Evolutionary conservation across 2,888 invertebrate species (phyloP).

Genomic region (Sussaba pulchella): DNA sequence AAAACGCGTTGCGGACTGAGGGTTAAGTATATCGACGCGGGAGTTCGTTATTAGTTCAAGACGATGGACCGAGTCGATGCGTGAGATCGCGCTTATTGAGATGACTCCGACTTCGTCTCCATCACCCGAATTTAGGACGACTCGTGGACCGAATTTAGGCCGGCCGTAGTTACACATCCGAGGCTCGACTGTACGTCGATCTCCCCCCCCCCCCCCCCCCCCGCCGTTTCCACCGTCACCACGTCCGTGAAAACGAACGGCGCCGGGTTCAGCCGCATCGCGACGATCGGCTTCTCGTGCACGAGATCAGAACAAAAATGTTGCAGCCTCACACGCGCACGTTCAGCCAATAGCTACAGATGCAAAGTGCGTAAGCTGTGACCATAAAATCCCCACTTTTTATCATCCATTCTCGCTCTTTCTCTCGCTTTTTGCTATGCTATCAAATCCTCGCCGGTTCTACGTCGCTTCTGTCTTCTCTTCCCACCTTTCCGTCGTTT

Average conservation of each 20-base stretch:
- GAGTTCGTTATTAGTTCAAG: no score
- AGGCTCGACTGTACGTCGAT: no score
- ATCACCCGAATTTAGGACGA: no score
- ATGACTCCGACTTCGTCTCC: no score
- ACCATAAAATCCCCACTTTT: slow-evolving; percentile 24
- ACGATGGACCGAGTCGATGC: no score
- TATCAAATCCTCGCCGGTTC: no score
- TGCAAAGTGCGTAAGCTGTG: slow-evolving; percentile 44
- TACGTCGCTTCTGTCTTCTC: background rate
- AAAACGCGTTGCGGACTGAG: no score
- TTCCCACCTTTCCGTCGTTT: background rate
- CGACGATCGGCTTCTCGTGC: background rate
- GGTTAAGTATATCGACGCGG: no score
- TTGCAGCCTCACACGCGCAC: slow-evolving; percentile 38
- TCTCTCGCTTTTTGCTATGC: no score
- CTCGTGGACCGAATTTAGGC: no score
- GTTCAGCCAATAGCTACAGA: slow-evolving; percentile 27
- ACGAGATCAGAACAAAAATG: slow-evolving; percentile 53
- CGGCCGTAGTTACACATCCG: no score
- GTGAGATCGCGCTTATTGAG: no score
- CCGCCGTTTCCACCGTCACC: background rate
- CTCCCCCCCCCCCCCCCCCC: background rate
- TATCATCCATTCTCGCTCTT: background rate
- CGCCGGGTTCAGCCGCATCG: slow-evolving; percentile 43
- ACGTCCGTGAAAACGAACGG: slow-evolving; percentile 40